Percentiles rank a stretch among this genome's conserved stretches.
These are phyloP conservation scores for Dascillus cervinus DNA, from an alignment of 2,888 invertebrate genomes.

Conservation along the genomic window DNA sequence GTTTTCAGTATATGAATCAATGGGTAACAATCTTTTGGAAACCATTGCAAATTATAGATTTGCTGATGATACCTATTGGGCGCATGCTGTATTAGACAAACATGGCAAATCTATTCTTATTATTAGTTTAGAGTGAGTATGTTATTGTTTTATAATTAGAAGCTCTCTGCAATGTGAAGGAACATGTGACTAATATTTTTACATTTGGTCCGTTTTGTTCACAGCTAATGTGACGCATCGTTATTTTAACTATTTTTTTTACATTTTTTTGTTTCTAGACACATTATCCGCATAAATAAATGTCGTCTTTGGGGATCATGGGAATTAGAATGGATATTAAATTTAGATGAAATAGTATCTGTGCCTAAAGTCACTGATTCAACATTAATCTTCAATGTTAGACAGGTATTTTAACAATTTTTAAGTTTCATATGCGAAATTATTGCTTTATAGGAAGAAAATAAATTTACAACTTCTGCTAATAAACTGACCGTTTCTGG, in stretches of 20 bases:
- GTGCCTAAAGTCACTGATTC: conserved; percentile 53
- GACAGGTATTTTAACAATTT: conserved; percentile 52
- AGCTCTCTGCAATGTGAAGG: too few relatives aligned
- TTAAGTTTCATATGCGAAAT: neutral
- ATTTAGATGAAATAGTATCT: conserved; percentile 63
- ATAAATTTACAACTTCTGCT: conserved; percentile 40
- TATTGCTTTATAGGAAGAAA: conserved; percentile 27
- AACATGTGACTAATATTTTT: conserved; percentile 4
- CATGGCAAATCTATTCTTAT: conserved; percentile 59
- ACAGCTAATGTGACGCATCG: too few relatives aligned
- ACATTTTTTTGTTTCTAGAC: conserved; percentile 45
- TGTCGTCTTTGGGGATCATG: conserved; percentile 62
- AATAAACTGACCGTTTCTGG: conserved; percentile 61
- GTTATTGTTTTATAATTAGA: too few relatives aligned
- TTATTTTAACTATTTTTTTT: neutral
- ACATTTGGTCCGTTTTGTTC: conserved; percentile 1
- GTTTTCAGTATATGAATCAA: conserved; percentile 63
- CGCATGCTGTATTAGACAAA: conserved; percentile 54
- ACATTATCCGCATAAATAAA: conserved; percentile 65
- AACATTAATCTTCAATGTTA: conserved; percentile 61
- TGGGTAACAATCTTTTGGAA: conserved; percentile 59
- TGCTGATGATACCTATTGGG: conserved; percentile 62
- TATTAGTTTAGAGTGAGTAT: conserved; percentile 58
- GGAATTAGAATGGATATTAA: conserved; percentile 69
- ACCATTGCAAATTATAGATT: conserved; percentile 58